Evolutionary conservation across 2,888 invertebrate genomes (phyloP).

Genomic region (Papilio demoleus): DNA sequence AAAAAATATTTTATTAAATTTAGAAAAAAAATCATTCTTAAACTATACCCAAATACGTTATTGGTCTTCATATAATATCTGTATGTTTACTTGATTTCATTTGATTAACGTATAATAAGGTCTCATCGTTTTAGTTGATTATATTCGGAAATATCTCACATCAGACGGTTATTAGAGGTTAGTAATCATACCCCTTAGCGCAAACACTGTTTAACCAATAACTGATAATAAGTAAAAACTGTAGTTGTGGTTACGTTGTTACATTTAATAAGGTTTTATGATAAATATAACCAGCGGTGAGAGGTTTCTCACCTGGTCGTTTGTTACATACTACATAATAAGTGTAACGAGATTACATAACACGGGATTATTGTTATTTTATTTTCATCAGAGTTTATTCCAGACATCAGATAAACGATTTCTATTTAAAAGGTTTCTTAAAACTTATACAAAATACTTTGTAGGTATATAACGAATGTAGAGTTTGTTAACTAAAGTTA

Average conservation of each 20-base stretch:
- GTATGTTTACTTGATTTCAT: no score
- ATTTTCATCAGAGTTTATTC: no score
- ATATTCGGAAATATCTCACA: background rate
- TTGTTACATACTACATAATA: background rate
- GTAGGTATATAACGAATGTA: background rate
- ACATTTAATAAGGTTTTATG: background rate
- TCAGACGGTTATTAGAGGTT: background rate
- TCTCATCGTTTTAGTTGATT: no score
- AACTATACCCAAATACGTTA: no score
- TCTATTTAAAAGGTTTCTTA: background rate
- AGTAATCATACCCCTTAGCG: background rate
- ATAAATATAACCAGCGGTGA: background rate
- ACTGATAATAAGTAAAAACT: background rate
- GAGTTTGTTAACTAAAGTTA: background rate
- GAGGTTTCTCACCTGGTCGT: background rate
- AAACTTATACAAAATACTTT: background rate
- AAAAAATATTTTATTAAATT: no score
- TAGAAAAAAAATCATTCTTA: no score
- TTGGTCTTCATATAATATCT: no score
- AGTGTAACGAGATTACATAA: background rate
- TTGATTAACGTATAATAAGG: no score
- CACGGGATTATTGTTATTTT: background rate
- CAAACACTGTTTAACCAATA: background rate
- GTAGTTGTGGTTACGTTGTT: background rate
- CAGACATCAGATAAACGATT: background rate